Evolutionary conservation across 2,797 vertebrate species (phyloP), one percentile per base, ranked within the genome.

Genomic region (Moxostoma hubbsi): DNA sequence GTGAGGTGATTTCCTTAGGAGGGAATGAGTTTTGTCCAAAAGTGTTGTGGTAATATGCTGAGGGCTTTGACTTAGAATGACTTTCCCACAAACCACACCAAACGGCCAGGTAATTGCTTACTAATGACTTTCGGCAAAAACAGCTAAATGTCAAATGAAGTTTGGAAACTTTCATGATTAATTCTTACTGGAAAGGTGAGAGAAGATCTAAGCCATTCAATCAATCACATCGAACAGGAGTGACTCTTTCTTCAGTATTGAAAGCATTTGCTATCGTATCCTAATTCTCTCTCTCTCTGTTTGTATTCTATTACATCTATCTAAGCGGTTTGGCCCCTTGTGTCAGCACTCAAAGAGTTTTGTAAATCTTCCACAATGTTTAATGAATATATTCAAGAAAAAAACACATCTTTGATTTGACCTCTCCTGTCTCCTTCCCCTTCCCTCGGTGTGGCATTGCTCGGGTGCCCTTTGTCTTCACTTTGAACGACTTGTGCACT

Each of bases 31-130:
- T 85, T 88, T 87, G 86, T 89, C 86, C 79, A 82, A 85, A 74
- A 85, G 89, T 82, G 83, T 75, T 84, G 80, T 71, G 81, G 88
- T 91, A 91, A 92, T 91, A 82, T 86, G 84, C 82, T 74, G 79
- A 59, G 87, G 85, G 88, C 89, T 89, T 87, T 87, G 89, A 82
- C 84, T 88, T 79, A 81, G 87, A 90, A 91, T 83, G 87, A 89
- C 91, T 88, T 92, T 90, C 87, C 81, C 73, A 7, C 79, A 84
- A 67, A 82, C 77, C 84, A 62, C 59, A 85, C 87, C 86, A 89
- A 81, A 85, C 88, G 84, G 9, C 67, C 55, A 55, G 6, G 61
- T 74, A 71, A 74, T 67, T 66, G 71, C 54, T 74, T 73, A 63
- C 73, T 80, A 80, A 73, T 53, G 55, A 61, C 13, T 53, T 63